phyloP scores from a whole-genome alignment of 2,113 vertebrate genomes.

The Colaptes auratus region DNA sequence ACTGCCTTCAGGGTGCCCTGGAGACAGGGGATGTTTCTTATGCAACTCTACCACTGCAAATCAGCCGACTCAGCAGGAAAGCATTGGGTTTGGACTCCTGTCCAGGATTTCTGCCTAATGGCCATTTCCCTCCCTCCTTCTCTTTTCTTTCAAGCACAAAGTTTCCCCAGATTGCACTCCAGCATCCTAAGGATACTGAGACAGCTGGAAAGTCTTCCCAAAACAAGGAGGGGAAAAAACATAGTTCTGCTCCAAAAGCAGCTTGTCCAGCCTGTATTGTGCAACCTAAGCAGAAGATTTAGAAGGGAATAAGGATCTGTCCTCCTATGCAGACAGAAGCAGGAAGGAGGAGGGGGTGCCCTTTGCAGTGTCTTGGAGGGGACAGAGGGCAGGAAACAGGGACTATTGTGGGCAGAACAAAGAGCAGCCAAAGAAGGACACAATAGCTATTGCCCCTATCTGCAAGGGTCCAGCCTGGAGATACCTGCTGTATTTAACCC shows the following conservation, averaged over 20 bases:
- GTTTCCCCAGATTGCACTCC: not conserved
- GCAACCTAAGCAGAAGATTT: not conserved
- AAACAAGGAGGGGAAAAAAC: not conserved
- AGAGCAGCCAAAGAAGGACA: constrained; percentile 20
- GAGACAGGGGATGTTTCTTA: not conserved
- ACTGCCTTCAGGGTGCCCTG: not conserved
- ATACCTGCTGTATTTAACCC: constrained; percentile 50
- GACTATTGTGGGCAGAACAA: constrained; percentile 61
- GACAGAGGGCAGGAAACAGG: constrained; percentile 55
- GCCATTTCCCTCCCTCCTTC: not conserved
- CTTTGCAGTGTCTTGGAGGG: not conserved
- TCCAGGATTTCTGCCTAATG: not conserved
- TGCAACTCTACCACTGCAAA: not conserved
- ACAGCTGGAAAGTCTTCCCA: constrained; percentile 16
- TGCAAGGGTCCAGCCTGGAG: not conserved
- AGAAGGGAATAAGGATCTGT: not conserved
- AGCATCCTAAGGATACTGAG: not conserved
- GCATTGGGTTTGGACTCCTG: not conserved
- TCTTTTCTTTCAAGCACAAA: not conserved
- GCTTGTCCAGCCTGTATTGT: not conserved
- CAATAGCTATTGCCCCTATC: not conserved
- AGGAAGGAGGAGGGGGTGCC: constrained; percentile 53
- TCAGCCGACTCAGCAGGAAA: not conserved
- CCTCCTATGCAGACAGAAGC: not conserved
- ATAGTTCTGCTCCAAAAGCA: not conserved